Evolutionary conservation across 2,113 vertebrate species (phyloP).

Genomic region (Elaphurus davidianus): DNA sequence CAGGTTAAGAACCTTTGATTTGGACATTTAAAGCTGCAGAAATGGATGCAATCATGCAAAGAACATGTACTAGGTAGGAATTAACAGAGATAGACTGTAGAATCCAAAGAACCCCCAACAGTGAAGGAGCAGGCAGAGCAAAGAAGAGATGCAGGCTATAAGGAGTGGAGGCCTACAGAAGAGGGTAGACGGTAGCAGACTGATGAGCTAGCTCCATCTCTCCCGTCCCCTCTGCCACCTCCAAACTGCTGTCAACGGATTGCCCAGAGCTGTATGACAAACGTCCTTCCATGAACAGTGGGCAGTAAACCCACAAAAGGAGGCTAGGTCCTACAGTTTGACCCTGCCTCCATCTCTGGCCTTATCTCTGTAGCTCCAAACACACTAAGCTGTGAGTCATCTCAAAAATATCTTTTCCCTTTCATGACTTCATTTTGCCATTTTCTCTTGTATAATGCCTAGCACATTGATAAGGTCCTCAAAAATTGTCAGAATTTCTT

Average conservation of each 20-base stretch:
- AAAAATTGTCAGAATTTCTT: not conserved
- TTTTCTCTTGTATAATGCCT: not conserved
- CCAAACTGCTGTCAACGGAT: not conserved
- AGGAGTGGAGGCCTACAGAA: not conserved
- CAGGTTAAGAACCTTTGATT: not conserved
- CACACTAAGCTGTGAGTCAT: not conserved
- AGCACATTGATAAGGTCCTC: not conserved
- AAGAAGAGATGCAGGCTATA: not conserved
- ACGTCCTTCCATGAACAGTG: not conserved
- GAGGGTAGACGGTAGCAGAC: not conserved
- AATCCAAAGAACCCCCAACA: not conserved
- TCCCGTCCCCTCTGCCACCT: not conserved
- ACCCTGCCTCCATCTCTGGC: not conserved
- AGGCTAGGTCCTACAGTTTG: not conserved
- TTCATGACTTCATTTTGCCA: not conserved
- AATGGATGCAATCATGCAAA: not conserved
- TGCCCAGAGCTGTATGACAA: not conserved
- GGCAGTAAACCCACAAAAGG: not conserved
- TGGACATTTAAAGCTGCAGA: not conserved
- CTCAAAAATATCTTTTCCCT: not conserved
- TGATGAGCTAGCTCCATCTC: not conserved
- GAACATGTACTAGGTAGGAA: not conserved
- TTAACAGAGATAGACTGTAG: not conserved
- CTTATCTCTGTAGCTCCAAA: not conserved
- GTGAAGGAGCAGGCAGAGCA: not conserved